phyloP scores from a whole-genome alignment of 2,888 invertebrate genomes.

The Erebia ligea region DNA sequence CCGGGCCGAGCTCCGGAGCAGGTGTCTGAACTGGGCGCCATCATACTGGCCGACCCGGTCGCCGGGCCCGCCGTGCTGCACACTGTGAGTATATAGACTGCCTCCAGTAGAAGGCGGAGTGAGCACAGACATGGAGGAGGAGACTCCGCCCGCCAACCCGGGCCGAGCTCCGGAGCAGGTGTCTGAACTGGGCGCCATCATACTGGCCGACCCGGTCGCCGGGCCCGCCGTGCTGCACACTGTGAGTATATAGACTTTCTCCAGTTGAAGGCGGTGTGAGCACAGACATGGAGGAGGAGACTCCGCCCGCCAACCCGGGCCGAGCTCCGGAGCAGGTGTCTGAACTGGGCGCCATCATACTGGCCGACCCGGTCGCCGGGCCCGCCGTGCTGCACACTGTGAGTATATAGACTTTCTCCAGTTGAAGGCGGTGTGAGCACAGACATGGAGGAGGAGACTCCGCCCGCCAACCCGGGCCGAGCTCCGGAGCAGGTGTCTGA shows the following conservation, averaged over 20 bases:
- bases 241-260: slow-evolving; percentile 42
- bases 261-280: slow-evolving; percentile 45
- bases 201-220: slow-evolving; percentile 82
- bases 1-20: slow-evolving; percentile 85
- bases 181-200: slow-evolving; percentile 90
- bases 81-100: slow-evolving; percentile 49
- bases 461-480: slow-evolving; percentile 74
- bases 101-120: too few relatives aligned
- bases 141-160: slow-evolving; percentile 76
- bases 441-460: slow-evolving; percentile 86
- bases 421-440: slow-evolving; percentile 57
- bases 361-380: slow-evolving; percentile 79
- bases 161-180: slow-evolving; percentile 86
- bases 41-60: slow-evolving; percentile 84
- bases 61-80: slow-evolving; percentile 65
- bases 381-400: slow-evolving; percentile 65
- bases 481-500: slow-evolving; percentile 91
- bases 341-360: slow-evolving; percentile 90
- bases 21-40: slow-evolving; percentile 91
- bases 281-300: slow-evolving; percentile 87
- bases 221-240: slow-evolving; percentile 66
- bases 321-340: slow-evolving; percentile 88
- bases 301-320: slow-evolving; percentile 73
- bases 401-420: slow-evolving; percentile 17
- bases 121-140: slow-evolving; percentile 87